Conservation (phyloP, 2,113 vertebrate species). For the Fregata magnificens region DNA sequence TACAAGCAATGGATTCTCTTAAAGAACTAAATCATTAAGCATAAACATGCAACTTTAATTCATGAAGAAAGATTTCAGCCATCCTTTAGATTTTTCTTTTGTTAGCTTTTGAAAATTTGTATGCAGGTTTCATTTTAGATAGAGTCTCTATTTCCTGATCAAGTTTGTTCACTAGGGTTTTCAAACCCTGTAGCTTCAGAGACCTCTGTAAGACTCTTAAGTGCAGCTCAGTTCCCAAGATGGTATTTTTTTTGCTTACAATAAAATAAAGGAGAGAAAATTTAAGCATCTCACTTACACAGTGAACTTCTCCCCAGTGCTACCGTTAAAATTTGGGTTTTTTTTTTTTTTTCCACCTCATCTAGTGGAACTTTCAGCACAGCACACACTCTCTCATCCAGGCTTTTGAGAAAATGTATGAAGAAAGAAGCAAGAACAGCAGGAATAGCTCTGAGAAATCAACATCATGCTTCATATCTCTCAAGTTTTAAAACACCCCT, state of each 20-base stretch:
- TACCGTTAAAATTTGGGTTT: neutral
- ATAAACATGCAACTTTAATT: neutral
- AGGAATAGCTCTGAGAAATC: neutral
- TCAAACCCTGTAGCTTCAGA: neutral
- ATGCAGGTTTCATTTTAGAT: neutral
- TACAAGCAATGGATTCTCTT: neutral
- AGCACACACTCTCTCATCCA: neutral
- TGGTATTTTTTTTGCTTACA: neutral
- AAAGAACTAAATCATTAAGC: neutral
- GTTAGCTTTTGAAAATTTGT: neutral
- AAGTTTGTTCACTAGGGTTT: neutral
- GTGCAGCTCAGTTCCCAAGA: neutral
- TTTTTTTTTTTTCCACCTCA: neutral
- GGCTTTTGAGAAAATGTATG: neutral
- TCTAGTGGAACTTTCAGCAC: neutral
- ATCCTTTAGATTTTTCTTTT: neutral
- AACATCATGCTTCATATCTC: neutral
- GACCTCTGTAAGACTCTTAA: neutral
- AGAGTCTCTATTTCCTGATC: neutral
- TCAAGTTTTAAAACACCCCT: neutral
- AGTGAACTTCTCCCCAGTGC: neutral
- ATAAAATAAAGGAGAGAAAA: neutral
- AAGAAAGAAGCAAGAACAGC: neutral
- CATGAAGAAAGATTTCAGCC: neutral
- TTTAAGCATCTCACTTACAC: neutral